Conservation (phyloP, 1,140 invertebrate species). For the Choristoneura fumiferana region DNA sequence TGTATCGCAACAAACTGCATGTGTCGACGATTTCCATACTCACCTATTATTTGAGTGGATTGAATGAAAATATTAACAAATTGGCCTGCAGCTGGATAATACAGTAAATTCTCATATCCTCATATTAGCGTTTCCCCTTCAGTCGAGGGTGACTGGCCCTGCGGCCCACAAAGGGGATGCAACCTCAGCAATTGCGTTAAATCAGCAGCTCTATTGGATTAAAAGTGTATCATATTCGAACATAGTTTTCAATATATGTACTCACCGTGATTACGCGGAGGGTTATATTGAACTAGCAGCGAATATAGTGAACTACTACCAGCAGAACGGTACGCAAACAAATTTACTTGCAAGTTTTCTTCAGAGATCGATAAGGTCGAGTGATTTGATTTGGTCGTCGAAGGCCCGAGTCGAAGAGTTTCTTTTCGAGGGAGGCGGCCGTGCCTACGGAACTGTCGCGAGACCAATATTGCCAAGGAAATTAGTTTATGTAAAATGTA, state of each 20-base stretch:
- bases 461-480: conserved; percentile 76
- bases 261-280: not conserved
- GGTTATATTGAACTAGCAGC: conserved; percentile 5
- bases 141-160: conserved; percentile 59
- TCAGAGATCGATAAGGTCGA: conserved; percentile 63
- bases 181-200: conserved; percentile 73
- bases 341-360: conserved; percentile 64
- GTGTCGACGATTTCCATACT: conserved; percentile 30
- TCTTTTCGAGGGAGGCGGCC: conserved; percentile 63
- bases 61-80: conserved; percentile 78
- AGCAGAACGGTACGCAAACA: conserved; percentile 41
- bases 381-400: conserved; percentile 73
- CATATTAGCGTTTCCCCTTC: conserved; percentile 72
- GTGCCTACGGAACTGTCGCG: conserved; percentile 70
- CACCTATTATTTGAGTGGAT: conserved; percentile 66
- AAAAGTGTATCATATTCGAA: conserved; percentile 48
- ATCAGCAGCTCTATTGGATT: conserved; percentile 67
- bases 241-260: conserved; percentile 21
- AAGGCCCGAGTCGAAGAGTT: conserved; percentile 57
- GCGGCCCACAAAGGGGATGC: conserved; percentile 51
- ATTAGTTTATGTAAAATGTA: conserved; percentile 78
- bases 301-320: not conserved
- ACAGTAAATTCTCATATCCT: conserved; percentile 77
- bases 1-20: not conserved
- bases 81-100: conserved; percentile 73